Percentiles rank a stretch among this genome's conserved stretches.
These are phyloP conservation scores for Meloidogyne hapla DNA, from an alignment of 1,140 invertebrate genomes.

Conservation along the genomic window DNA sequence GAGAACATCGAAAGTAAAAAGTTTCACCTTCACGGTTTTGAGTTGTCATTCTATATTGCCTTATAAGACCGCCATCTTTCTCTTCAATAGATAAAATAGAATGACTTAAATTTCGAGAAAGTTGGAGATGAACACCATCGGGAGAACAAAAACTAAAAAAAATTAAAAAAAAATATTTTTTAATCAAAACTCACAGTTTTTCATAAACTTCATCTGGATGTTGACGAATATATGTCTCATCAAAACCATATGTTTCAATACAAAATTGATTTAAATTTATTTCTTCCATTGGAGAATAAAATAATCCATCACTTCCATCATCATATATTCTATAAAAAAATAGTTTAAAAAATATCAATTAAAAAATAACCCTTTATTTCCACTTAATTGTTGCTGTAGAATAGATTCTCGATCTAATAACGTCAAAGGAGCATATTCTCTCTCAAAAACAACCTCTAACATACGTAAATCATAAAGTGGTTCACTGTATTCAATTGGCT, in stretches of 20 bases:
- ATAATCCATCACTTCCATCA: neutral
- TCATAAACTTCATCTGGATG: constrained; percentile 30
- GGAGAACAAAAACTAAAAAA: constrained; percentile 25
- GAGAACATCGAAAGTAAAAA: constrained; percentile 41
- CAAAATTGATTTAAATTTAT: constrained; percentile 29
- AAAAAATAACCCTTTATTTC: neutral
- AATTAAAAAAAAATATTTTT: neutral
- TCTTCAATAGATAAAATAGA: constrained; percentile 42
- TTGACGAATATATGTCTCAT: constrained; percentile 30
- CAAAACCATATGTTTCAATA: constrained; percentile 33
- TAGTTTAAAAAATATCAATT: neutral
- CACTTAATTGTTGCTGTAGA: neutral
- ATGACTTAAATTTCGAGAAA: constrained; percentile 40
- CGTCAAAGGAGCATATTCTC: neutral
- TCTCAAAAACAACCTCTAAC: constrained; percentile 14
- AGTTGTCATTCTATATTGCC: constrained; percentile 44
- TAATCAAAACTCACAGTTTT: constrained; percentile 11
- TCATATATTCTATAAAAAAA: neutral
- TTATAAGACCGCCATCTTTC: constrained; percentile 12
- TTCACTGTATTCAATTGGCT: neutral
- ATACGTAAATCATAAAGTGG: neutral
- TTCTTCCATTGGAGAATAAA: neutral
- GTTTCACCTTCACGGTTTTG: constrained; percentile 41
- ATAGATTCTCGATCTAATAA: neutral
- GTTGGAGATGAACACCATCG: constrained; percentile 37